A percentile compares a stretch with the other conserved stretches of the same genome.
These are phyloP conservation scores for Actinopyga echinites DNA, from an alignment of 53 echinoderm and acorn worm species.

Conservation along the genomic window DNA sequence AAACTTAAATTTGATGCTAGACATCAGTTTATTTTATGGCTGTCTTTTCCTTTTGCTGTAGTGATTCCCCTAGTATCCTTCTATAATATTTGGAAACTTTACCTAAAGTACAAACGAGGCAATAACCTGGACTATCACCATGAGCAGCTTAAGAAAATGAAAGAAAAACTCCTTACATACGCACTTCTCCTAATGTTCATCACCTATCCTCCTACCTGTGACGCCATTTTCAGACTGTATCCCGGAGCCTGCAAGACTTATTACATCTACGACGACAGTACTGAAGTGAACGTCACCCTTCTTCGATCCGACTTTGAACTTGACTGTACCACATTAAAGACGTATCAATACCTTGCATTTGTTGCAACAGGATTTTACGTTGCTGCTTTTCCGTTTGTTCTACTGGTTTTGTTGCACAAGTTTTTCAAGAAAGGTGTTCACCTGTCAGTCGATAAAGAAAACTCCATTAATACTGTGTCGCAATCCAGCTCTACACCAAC, in stretches of 20 bases:
- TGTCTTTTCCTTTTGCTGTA: background rate
- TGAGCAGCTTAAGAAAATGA: background rate
- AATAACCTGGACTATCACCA: no score
- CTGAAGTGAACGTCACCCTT: background rate
- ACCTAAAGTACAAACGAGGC: background rate
- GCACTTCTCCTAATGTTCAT: background rate
- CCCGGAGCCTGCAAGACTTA: conserved; percentile 15
- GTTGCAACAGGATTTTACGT: background rate
- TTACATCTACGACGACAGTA: background rate
- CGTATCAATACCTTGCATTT: background rate
- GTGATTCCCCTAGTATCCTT: no score
- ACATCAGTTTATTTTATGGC: background rate
- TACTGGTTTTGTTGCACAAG: background rate
- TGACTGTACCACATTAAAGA: background rate
- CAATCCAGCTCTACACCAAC: no score
- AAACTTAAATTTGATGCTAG: background rate
- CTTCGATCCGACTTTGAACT: conserved; percentile 21
- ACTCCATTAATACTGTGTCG: no score
- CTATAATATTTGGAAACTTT: background rate
- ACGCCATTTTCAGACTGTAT: background rate
- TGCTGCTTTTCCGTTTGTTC: background rate
- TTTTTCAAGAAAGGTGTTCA: no score
- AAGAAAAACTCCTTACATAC: background rate
- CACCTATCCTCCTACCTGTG: conserved; percentile 22
- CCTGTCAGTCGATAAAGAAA: no score